These are phyloP conservation scores for Meloe dianella DNA, from an alignment of 2,888 invertebrate genomes.

Conservation along the genomic window DNA sequence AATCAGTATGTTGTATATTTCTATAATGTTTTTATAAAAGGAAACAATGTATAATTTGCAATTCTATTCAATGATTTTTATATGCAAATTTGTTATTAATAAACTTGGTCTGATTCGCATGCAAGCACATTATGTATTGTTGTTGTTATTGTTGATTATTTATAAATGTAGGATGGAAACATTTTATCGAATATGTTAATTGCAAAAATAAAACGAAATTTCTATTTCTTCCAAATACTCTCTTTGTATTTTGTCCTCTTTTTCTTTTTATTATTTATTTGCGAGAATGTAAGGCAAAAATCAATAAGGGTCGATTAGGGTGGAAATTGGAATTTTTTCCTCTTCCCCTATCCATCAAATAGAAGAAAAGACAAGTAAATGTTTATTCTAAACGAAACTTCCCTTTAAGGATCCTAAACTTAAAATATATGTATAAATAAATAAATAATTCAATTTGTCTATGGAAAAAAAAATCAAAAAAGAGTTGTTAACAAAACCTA, in stretches of 20 bases:
- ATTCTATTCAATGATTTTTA: constrained; percentile 51
- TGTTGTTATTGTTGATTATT: neutral
- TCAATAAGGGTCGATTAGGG: constrained; percentile 2
- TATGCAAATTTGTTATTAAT: constrained; percentile 51
- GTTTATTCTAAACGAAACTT: neutral
- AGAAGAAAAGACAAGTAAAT: neutral
- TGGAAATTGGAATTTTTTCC: neutral
- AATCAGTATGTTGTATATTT: constrained; percentile 36
- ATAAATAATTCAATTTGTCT: constrained; percentile 23
- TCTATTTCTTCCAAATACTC: neutral
- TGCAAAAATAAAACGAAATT: neutral
- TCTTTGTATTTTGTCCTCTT: neutral
- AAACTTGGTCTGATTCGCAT: constrained; percentile 37
- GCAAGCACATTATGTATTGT: constrained; percentile 35
- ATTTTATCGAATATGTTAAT: neutral
- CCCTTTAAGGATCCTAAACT: neutral
- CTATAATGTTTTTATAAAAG: constrained; percentile 38
- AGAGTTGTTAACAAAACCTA: neutral
- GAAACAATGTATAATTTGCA: constrained; percentile 53
- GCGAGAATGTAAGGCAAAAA: neutral
- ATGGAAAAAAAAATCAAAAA: neutral
- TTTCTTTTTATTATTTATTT: constrained; percentile 3
- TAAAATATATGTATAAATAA: constrained; percentile 12
- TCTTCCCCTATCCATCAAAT: neutral
- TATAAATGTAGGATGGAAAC: neutral